These are phyloP conservation scores for Lontra canadensis DNA, from an alignment of 2,113 vertebrate species.

Conservation along the genomic window DNA sequence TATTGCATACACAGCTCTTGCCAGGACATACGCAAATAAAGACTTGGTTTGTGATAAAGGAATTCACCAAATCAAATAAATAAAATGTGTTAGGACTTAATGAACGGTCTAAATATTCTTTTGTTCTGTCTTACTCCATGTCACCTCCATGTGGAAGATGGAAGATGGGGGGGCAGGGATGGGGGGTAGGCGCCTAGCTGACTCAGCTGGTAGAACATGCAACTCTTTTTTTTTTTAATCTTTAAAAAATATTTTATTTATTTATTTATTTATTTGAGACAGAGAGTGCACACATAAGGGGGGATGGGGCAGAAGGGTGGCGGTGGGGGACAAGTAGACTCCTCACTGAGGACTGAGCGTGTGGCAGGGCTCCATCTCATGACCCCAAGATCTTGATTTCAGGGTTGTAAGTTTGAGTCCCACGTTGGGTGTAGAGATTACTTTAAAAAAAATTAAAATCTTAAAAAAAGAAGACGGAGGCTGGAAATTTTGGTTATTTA, in stretches of 20 bases:
- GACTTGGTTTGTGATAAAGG: background rate
- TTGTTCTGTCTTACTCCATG: background rate
- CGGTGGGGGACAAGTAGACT: background rate
- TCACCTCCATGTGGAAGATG: background rate
- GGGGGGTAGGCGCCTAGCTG: background rate
- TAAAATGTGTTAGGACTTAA: background rate
- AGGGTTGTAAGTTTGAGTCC: background rate
- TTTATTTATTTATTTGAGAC: background rate
- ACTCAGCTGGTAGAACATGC: background rate
- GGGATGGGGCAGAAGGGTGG: background rate
- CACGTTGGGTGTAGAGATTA: background rate
- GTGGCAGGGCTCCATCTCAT: background rate
- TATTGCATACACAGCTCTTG: background rate
- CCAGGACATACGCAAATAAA: background rate
- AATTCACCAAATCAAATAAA: background rate
- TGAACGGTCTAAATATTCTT: background rate
- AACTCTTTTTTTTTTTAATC: background rate
- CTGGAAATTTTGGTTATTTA: background rate
- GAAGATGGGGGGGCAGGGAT: background rate
- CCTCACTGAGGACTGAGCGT: background rate
- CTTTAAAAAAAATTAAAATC: background rate
- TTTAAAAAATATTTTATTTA: background rate
- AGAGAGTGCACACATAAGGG: background rate
- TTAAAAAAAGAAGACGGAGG: background rate
- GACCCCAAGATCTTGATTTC: background rate